Base-by-base conservation (phyloP, 2,113 vertebrate genomes). In the Pelmatolapia mariae region DNA sequence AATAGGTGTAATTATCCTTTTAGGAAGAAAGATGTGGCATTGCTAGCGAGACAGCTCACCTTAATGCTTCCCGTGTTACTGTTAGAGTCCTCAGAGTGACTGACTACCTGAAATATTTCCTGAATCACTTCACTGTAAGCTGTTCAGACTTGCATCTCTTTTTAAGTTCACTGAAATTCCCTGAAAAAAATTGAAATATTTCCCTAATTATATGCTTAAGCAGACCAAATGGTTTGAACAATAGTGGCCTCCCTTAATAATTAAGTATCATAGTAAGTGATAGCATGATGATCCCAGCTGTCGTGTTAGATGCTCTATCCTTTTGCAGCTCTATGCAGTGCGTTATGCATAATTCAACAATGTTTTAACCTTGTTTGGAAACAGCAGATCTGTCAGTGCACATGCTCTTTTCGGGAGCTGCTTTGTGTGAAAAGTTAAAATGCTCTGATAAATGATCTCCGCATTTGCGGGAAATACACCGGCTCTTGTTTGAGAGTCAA, bases 221-320 rank as follows among this genome's bases (percentile, higher is more conserved):
- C 47, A 81, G 82, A 54, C 16, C 8, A 9, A 84, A 52, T 8
- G 36, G 43, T 83, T 81, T 56, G n/a, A 52, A 52, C 54, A 63
- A 38, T 24, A 50, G n/a, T 76, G 19, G 18, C 4, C 31, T 87
- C 81, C 86, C 52, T 95, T 86, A 94, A 94, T 95, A 92, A 86
- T 94, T 95, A 13, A 95, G 91, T 31, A 85, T 78, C 56, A 66
- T 31, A 73, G 94, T 85, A 90, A 89, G 76, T 81, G 89, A 88
- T 90, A 88, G 85, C 86, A 82, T 71, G 47, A 73, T 2, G 10
- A 73, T 80, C n/a, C 19, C 89, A 61, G 89, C 81, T 79, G 80
- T 38, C 63, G 84, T 87, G 90, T 91, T 86, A 89, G 86, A 57
- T 79, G 73, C 45, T 91, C 26, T 89, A 61, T 91, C 80, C 47